These are phyloP conservation scores for Anthoscopus minutus DNA, from an alignment of 2,113 vertebrate species.

Conservation along the genomic window DNA sequence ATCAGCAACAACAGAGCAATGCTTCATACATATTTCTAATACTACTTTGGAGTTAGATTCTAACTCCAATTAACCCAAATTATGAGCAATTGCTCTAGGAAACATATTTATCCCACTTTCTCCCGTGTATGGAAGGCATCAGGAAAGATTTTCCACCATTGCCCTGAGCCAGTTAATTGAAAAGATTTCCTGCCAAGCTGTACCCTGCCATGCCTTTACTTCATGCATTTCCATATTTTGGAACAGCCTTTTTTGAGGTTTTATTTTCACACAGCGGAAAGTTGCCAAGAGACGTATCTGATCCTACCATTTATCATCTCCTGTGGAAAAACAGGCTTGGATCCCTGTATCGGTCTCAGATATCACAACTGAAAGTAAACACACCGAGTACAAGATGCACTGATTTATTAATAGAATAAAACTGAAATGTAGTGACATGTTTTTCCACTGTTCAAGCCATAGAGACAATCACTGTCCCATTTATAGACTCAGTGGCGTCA, in stretches of 20 bases:
- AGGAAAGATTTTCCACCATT: background rate
- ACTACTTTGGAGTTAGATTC: background rate
- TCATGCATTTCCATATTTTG: background rate
- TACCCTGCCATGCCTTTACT: background rate
- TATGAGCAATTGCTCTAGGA: background rate
- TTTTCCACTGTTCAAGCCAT: slow-evolving; percentile 35
- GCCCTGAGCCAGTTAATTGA: background rate
- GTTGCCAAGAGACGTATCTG: background rate
- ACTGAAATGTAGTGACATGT: slow-evolving; percentile 37
- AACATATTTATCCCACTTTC: background rate
- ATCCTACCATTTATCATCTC: slow-evolving; percentile 22
- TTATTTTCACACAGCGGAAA: background rate
- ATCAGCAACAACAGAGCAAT: background rate
- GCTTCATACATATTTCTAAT: fast-evolving
- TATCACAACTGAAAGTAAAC: slow-evolving; percentile 25
- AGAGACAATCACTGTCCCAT: background rate
- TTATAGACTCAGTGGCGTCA: background rate
- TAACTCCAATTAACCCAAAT: background rate
- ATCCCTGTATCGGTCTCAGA: background rate
- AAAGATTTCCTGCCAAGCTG: background rate
- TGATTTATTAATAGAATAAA: slow-evolving; percentile 55
- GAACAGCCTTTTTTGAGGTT: background rate
- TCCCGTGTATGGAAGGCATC: background rate
- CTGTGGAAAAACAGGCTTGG: slow-evolving; percentile 12
- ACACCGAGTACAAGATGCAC: background rate